Evolutionary conservation across 2,888 invertebrate species (phyloP).

Genomic region (Dascillus cervinus): DNA sequence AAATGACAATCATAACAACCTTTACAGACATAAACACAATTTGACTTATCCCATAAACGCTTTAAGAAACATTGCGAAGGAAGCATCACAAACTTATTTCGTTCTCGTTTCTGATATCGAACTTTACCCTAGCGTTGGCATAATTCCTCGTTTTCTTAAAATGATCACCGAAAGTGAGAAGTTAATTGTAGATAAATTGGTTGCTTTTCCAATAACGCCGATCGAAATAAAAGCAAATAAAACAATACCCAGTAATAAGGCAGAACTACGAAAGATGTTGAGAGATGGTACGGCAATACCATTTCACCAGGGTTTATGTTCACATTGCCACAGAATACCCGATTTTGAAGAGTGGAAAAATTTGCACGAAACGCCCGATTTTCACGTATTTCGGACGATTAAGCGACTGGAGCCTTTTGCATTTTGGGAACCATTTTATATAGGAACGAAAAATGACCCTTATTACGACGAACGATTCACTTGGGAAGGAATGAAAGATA

Average conservation of each 20-base stretch:
- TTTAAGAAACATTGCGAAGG: slow-evolving; percentile 26
- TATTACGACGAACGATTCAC: slow-evolving; percentile 31
- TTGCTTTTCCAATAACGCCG: slow-evolving; percentile 29
- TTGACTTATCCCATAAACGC: slow-evolving; percentile 28
- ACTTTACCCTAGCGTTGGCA: slow-evolving; percentile 25
- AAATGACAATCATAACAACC: too few relatives aligned
- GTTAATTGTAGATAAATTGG: slow-evolving; percentile 13
- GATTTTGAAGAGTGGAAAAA: slow-evolving; percentile 22
- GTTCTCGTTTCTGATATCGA: slow-evolving; percentile 29
- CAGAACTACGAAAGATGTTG: slow-evolving; percentile 23
- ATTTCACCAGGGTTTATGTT: slow-evolving; percentile 27
- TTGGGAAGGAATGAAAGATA: slow-evolving; percentile 34
- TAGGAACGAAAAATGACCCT: slow-evolving; percentile 31
- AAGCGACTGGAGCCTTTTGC: slow-evolving; percentile 22
- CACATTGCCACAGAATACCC: slow-evolving; percentile 13
- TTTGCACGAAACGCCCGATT: slow-evolving; percentile 12
- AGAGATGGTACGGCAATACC: slow-evolving; percentile 23
- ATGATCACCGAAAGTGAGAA: background rate
- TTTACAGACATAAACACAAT: too few relatives aligned
- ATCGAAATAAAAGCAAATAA: slow-evolving; percentile 23
- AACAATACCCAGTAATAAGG: slow-evolving; percentile 27
- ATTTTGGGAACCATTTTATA: slow-evolving; percentile 32
- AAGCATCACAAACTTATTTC: slow-evolving; percentile 25
- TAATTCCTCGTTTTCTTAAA: slow-evolving; percentile 22
- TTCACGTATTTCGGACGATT: slow-evolving; percentile 25